Percentiles rank a stretch among this genome's conserved stretches.
phyloP scores from a whole-genome alignment of 2,888 invertebrate genomes.

The Parochlus steinenii region DNA sequence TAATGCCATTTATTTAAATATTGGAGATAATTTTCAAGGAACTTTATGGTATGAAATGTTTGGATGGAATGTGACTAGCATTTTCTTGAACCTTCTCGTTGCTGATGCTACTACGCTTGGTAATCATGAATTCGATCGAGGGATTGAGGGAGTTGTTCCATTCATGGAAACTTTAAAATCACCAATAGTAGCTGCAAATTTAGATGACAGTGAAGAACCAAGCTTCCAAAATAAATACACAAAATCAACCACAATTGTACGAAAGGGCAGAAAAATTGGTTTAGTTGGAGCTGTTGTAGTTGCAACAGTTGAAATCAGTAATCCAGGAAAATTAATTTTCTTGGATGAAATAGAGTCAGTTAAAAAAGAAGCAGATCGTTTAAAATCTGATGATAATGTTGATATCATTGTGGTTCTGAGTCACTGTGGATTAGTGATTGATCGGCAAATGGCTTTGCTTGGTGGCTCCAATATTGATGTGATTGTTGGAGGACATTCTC shows the following conservation, averaged over 20 bases:
- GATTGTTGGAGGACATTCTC: slow-evolving; percentile 74
- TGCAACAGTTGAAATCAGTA: slow-evolving; percentile 47
- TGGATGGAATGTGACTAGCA: slow-evolving; percentile 55
- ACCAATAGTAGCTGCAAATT: slow-evolving; percentile 57
- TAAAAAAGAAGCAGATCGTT: slow-evolving; percentile 44
- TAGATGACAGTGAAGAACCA: slow-evolving; percentile 52
- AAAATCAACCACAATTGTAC: slow-evolving; percentile 45
- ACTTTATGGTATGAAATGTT: slow-evolving; percentile 67
- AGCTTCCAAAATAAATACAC: slow-evolving; percentile 40
- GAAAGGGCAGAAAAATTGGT: slow-evolving; percentile 50
- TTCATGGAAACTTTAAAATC: slow-evolving; percentile 46
- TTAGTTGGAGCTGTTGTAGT: slow-evolving; percentile 59
- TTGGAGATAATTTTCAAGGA: slow-evolving; percentile 72
- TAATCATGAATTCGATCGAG: slow-evolving; percentile 77
- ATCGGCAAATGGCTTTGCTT: slow-evolving; percentile 44
- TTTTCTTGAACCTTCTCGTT: slow-evolving; percentile 56
- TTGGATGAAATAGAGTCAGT: slow-evolving; percentile 50
- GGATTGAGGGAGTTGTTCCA: slow-evolving; percentile 50
- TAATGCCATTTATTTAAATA: slow-evolving; percentile 54
- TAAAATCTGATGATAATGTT: slow-evolving; percentile 41
- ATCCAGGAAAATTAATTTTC: slow-evolving; percentile 47
- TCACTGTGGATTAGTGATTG: slow-evolving; percentile 58
- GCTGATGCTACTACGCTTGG: slow-evolving; percentile 71
- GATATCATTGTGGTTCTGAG: slow-evolving; percentile 71
- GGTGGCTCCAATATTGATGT: slow-evolving; percentile 55